Base-by-base conservation (phyloP, 2,797 vertebrate genomes). In the Rhinogobio ventralis region DNA sequence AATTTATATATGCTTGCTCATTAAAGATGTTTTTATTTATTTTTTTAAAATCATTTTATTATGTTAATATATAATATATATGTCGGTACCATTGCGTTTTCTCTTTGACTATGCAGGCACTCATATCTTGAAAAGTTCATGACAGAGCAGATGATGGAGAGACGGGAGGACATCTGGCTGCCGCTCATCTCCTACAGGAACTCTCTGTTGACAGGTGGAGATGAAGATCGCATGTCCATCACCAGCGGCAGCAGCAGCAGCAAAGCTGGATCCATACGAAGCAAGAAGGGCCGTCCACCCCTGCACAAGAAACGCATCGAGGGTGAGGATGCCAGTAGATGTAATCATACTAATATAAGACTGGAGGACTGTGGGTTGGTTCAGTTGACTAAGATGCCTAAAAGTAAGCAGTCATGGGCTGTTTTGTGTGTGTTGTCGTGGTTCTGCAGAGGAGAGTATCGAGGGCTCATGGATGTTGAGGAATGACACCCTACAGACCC, bases 131-230 rank as follows among this genome's bases (percentile, higher is more conserved):
- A 99, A 93, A 99, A 99, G 93, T 99, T 99, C 91, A 97, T 99
- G 94, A 97, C 97, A 0, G 98, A 99, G 87, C 96, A 98, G 13
- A 99, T 99, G 98, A 97, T 98, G 92, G 98, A 99, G 93, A 96
- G 98, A 28, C 95, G 98, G 60, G 98, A 99, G 93, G 98, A 99
- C 49, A 97, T 99, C 6, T 99, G 98, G 98, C 96, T 99, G 88
- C 98, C 98, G 1, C 96, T 99, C 30, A 99, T 99, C 90, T 98
- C 98, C 82, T 99, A 99, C 87, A 95, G 98, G 91, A 99, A 99
- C 94, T 99, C 98, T 0, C 92, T 99, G 88, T 96, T 99, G 81
- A 99, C 98, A 0, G 98, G 98, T 0, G 97, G 98, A 1, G 94
- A 95, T 28, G 98, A 97, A 78, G 96, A 99, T 88, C 96, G 98